These are phyloP conservation scores for Lasioglossum marginatum DNA, from an alignment of 2,888 invertebrate genomes.

Conservation along the genomic window DNA sequence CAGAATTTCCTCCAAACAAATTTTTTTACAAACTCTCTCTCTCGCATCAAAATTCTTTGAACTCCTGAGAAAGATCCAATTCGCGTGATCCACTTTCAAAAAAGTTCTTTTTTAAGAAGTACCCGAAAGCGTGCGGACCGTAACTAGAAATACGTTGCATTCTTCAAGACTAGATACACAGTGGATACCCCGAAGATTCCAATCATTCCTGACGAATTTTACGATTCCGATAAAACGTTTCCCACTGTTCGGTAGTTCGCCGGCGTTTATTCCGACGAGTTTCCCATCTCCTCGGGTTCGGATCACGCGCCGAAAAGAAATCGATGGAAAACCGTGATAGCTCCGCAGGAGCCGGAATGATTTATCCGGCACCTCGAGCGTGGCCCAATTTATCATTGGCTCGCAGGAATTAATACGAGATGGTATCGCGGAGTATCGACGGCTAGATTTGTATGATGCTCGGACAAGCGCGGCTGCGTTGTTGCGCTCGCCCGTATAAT, in stretches of 20 bases:
- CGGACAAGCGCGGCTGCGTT: constrained; percentile 37
- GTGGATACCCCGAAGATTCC: neutral
- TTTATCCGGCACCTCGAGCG: constrained; percentile 52
- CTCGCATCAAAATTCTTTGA: neutral
- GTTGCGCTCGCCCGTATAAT: constrained; percentile 53
- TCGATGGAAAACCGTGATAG: constrained; percentile 29
- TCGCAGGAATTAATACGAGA: constrained; percentile 69
- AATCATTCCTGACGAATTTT: neutral
- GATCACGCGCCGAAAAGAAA: constrained; percentile 35
- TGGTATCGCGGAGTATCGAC: constrained; percentile 66
- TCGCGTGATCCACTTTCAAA: neutral
- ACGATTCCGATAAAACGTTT: neutral
- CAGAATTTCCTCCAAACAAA: neutral
- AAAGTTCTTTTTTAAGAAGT: neutral
- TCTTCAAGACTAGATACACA: neutral
- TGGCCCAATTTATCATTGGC: constrained; percentile 63
- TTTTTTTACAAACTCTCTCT: neutral
- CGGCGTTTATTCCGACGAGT: neutral
- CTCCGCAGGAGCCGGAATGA: constrained; percentile 44
- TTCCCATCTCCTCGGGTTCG: neutral
- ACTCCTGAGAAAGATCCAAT: neutral
- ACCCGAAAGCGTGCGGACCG: neutral
- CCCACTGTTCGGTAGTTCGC: constrained; percentile 1
- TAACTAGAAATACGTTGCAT: constrained; percentile 1
- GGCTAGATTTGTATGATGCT: constrained; percentile 68